Conservation (phyloP, 1,140 invertebrate species). For the Stratiolaelaps scimitus region DNA sequence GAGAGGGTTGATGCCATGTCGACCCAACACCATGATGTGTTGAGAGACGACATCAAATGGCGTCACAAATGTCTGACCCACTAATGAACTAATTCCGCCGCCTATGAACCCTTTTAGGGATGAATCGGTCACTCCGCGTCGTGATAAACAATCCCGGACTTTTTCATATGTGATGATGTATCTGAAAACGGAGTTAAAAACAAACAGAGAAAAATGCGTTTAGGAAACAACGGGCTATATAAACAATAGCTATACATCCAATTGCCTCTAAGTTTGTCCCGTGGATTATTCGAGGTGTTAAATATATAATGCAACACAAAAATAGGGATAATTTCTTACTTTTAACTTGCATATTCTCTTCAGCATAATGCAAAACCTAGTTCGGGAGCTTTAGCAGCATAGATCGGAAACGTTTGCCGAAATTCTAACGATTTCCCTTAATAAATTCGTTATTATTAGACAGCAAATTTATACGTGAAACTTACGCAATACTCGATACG, state of each 20-base stretch:
- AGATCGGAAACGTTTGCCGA: no score
- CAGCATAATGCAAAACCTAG: no score
- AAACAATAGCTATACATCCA: no score
- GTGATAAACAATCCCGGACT: constrained; percentile 61
- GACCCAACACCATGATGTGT: constrained; percentile 84
- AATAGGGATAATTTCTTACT: not conserved
- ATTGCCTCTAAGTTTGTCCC: no score
- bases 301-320: not conserved
- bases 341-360: no score
- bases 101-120: constrained; percentile 56
- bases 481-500: constrained; percentile 51
- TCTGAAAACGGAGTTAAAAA: constrained; percentile 48
- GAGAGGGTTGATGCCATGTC: constrained; percentile 29
- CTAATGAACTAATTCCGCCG: constrained; percentile 67
- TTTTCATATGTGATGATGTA: constrained; percentile 94
- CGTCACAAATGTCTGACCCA: constrained; percentile 88
- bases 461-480: not conserved
- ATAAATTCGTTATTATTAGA: not conserved
- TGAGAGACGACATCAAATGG: constrained; percentile 93
- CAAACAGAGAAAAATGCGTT: no score
- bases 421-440: no score
- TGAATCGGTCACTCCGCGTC: constrained; percentile 49
- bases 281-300: no score
- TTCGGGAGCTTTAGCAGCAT: no score
- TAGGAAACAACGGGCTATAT: no score